Evolutionary conservation across 2,797 vertebrate species (phyloP).

Genomic region (Leptoclinus maculatus): DNA sequence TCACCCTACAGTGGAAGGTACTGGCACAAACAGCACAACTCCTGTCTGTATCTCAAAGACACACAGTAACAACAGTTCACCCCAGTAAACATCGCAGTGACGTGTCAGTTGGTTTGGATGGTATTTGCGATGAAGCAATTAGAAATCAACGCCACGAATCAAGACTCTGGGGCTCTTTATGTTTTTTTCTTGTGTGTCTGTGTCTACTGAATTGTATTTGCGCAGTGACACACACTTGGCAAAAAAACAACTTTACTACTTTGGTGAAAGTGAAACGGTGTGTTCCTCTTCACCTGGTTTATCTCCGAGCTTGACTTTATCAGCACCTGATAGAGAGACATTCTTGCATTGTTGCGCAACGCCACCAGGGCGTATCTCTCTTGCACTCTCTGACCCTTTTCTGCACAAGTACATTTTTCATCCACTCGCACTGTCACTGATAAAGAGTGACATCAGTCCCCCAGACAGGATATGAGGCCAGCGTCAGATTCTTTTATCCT

Average conservation of each 20-base stretch:
- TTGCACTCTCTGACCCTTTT: slow-evolving; percentile 38
- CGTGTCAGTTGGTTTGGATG: not conserved
- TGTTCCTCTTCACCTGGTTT: slow-evolving; percentile 9
- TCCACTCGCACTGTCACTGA: slow-evolving; percentile 34
- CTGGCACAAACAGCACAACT: slow-evolving; percentile 3
- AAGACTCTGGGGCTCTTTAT: not conserved
- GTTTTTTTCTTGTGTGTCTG: not conserved
- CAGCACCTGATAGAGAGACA: not conserved
- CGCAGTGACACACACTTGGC: not conserved
- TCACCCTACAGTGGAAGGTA: slow-evolving; percentile 98
- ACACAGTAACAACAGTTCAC: not conserved
- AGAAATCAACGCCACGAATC: not conserved
- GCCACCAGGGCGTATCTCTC: not conserved
- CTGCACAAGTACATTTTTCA: slow-evolving; percentile 24
- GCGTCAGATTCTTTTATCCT: slow-evolving; percentile 48
- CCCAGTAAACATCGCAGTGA: not conserved
- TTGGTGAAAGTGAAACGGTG: not conserved
- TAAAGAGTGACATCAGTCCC: slow-evolving; percentile 46
- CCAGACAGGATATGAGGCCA: slow-evolving; percentile 54
- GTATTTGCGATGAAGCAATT: not conserved
- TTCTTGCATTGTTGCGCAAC: slow-evolving; percentile 3
- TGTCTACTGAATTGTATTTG: not conserved
- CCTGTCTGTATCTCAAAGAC: not conserved
- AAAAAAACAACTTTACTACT: not conserved
- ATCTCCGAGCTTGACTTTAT: slow-evolving; percentile 6